Evolutionary conservation across 1,140 invertebrate genomes (phyloP).

Genomic region (Intoshia linei): DNA sequence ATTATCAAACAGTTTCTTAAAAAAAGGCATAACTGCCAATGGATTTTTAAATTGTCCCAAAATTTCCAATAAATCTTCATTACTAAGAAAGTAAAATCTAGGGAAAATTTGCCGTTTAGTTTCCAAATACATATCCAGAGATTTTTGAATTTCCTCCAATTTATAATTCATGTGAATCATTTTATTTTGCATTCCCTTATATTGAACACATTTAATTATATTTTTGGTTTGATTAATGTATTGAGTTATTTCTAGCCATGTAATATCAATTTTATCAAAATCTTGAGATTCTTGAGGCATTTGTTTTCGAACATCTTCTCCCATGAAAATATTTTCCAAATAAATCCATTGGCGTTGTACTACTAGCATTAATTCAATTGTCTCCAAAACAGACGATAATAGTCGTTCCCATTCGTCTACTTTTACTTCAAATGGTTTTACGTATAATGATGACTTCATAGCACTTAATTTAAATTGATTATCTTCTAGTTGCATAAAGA

Average conservation of each 20-base stretch:
- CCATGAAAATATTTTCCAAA: conserved; percentile 28
- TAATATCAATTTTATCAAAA: conserved; percentile 20
- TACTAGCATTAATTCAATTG: conserved; percentile 35
- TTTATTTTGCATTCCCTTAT: conserved; percentile 15
- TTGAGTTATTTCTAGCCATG: conserved; percentile 21
- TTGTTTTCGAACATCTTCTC: conserved; percentile 23
- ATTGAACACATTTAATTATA: conserved; percentile 16
- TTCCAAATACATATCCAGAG: conserved; percentile 23
- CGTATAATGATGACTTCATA: conserved; percentile 50
- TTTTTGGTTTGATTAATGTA: conserved; percentile 17
- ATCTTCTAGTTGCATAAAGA: conserved; percentile 27
- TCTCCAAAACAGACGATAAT: conserved; percentile 39
- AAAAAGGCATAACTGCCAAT: conserved; percentile 18
- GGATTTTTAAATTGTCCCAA: conserved; percentile 23
- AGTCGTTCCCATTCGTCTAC: conserved; percentile 47
- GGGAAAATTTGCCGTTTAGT: conserved; percentile 23
- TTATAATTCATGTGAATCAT: conserved; percentile 20
- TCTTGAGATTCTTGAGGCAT: conserved; percentile 20
- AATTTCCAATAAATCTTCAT: conserved; percentile 23
- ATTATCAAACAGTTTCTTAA: conserved; percentile 24
- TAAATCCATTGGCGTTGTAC: conserved; percentile 47
- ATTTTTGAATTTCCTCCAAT: conserved; percentile 23
- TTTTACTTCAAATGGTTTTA: conserved; percentile 41
- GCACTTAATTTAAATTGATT: conserved; percentile 29
- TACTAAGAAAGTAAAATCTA: conserved; percentile 24